Conservation (phyloP, 2,113 vertebrate genomes). For the Panurus biarmicus region DNA sequence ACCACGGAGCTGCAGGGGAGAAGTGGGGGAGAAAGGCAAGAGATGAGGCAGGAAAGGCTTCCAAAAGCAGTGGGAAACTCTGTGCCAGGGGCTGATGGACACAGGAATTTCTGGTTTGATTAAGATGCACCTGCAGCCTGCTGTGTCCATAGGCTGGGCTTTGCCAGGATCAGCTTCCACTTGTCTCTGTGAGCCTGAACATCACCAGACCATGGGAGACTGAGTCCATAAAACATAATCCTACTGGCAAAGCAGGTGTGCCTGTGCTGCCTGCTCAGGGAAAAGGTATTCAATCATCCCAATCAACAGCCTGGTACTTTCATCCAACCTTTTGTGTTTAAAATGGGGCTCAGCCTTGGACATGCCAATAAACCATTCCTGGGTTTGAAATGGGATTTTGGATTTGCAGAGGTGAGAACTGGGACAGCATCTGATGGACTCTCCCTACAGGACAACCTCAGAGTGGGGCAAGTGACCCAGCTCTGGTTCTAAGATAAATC, state of each 20-base stretch:
- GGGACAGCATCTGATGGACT: neutral
- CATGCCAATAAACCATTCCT: neutral
- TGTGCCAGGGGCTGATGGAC: neutral
- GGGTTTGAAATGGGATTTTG: neutral
- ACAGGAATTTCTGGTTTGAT: neutral
- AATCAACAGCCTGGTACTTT: neutral
- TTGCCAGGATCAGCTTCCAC: neutral
- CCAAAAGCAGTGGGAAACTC: neutral
- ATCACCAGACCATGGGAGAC: neutral
- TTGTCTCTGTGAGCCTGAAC: neutral
- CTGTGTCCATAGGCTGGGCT: neutral
- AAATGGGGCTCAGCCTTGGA: neutral
- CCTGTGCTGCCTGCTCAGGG: neutral
- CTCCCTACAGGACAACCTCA: neutral
- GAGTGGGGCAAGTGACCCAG: neutral
- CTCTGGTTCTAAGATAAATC: neutral
- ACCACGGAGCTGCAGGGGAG: neutral
- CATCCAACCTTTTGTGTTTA: fast-evolving
- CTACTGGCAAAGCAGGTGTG: neutral
- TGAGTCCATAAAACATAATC: neutral
- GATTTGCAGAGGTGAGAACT: neutral
- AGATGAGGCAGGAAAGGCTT: neutral
- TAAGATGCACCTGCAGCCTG: neutral
- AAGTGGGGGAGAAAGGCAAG: neutral
- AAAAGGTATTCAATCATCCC: neutral